Evolutionary conservation across 1,140 invertebrate genomes (phyloP).

Genomic region (Linepithema humile): DNA sequence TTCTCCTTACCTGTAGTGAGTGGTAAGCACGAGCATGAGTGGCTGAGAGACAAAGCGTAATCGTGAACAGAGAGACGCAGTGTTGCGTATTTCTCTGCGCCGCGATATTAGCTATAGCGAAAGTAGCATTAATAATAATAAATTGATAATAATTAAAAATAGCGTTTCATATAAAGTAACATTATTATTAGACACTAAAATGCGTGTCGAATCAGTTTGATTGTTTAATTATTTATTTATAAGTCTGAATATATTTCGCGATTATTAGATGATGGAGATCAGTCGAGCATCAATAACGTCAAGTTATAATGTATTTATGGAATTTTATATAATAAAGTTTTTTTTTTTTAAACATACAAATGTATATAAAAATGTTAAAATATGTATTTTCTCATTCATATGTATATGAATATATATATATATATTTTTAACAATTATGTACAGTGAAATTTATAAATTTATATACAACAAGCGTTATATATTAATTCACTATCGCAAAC

Average conservation of each 20-base stretch:
- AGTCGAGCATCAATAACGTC: too few relatives aligned
- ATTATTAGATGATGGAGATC: too few relatives aligned
- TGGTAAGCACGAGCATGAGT: slow-evolving; percentile 14
- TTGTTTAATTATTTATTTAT: background rate
- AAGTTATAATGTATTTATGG: too few relatives aligned
- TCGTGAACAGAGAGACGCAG: background rate
- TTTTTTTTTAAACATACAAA: too few relatives aligned
- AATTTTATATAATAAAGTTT: too few relatives aligned
- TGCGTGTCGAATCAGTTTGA: background rate
- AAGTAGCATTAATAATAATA: background rate
- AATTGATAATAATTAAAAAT: background rate
- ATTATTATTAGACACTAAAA: background rate
- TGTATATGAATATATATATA: background rate
- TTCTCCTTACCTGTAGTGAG: slow-evolving; percentile 21
- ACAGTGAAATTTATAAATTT: too few relatives aligned
- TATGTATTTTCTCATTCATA: background rate
- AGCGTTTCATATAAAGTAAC: background rate
- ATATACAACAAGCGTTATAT: background rate
- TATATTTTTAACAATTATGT: too few relatives aligned
- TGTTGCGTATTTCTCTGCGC: background rate
- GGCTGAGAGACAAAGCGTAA: slow-evolving; percentile 15
- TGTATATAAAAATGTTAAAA: too few relatives aligned
- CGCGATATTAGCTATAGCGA: background rate
- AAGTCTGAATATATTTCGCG: background rate
- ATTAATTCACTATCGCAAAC: slow-evolving; percentile 2